phyloP scores from a whole-genome alignment of 2,797 vertebrate species.

The Leptoclinus maculatus region DNA sequence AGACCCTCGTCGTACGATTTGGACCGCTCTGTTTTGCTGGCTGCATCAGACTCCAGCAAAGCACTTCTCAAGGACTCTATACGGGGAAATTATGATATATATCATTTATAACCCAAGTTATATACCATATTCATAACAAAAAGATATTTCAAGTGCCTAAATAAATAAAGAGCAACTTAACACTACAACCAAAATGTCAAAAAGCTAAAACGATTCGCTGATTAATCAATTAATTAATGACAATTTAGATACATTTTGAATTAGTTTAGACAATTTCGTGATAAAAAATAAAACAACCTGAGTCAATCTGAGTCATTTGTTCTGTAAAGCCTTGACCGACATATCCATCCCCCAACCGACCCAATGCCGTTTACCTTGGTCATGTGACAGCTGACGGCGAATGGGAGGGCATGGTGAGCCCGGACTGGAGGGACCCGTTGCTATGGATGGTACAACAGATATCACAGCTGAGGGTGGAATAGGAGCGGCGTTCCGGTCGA shows the following conservation, averaged over 20 bases:
- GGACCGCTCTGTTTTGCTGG: slow-evolving; percentile 92
- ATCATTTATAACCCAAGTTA: not conserved
- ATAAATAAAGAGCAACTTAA: not conserved
- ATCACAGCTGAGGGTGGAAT: slow-evolving; percentile 97
- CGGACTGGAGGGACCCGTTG: slow-evolving; percentile 88
- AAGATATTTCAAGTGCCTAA: not conserved
- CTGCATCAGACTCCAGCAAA: slow-evolving; percentile 88
- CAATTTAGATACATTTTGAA: too few relatives aligned
- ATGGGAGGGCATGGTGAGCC: slow-evolving; percentile 90
- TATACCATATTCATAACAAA: not conserved
- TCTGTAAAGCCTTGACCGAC: not conserved
- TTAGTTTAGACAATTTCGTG: too few relatives aligned
- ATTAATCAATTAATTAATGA: not conserved
- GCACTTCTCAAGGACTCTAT: slow-evolving; percentile 91
- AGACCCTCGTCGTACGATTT: slow-evolving; percentile 98
- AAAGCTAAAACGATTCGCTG: not conserved
- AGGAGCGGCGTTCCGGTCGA: slow-evolving; percentile 91
- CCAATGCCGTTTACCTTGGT: slow-evolving; percentile 88
- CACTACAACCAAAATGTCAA: not conserved
- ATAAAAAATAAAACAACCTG: not conserved
- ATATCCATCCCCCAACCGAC: not conserved
- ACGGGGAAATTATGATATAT: not conserved
- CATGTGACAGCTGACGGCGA: slow-evolving; percentile 96
- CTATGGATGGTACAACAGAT: slow-evolving; percentile 87
- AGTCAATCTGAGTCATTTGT: not conserved